Percentiles rank a stretch among this genome's conserved stretches.
These are phyloP conservation scores for Timema cristinae DNA, from an alignment of 2,888 invertebrate genomes.

Conservation along the genomic window DNA sequence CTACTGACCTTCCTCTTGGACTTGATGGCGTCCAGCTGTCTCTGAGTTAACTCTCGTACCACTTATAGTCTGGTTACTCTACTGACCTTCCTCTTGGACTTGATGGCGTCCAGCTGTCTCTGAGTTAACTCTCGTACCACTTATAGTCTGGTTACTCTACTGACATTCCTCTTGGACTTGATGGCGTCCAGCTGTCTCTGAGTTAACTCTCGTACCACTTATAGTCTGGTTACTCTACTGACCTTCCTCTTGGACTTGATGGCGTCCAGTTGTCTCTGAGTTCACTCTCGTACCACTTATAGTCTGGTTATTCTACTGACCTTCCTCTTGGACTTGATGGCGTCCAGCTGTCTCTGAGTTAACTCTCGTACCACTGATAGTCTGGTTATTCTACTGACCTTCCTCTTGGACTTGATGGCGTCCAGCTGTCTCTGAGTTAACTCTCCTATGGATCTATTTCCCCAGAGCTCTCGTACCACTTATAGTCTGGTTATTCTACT, in stretches of 20 bases:
- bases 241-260: constrained; percentile 53
- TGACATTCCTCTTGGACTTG: constrained; percentile 52
- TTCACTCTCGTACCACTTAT: too few relatives aligned
- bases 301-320: too few relatives aligned
- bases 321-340: constrained; percentile 51
- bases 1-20: constrained; percentile 51
- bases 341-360: constrained; percentile 48
- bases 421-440: constrained; percentile 49
- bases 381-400: constrained; percentile 46
- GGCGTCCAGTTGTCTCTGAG: constrained; percentile 48
- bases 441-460: constrained; percentile 52
- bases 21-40: constrained; percentile 48
- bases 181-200: constrained; percentile 49
- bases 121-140: constrained; percentile 51
- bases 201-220: constrained; percentile 51
- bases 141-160: too few relatives aligned
- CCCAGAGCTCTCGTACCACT: constrained; percentile 53
- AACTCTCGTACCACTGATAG: too few relatives aligned
- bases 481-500: too few relatives aligned
- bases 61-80: too few relatives aligned
- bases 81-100: constrained; percentile 51
- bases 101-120: constrained; percentile 48
- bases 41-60: constrained; percentile 50
- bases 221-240: too few relatives aligned
- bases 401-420: constrained; percentile 50